Evolutionary conservation across 2,113 vertebrate species (phyloP).

Genomic region (Cairina moschata): DNA sequence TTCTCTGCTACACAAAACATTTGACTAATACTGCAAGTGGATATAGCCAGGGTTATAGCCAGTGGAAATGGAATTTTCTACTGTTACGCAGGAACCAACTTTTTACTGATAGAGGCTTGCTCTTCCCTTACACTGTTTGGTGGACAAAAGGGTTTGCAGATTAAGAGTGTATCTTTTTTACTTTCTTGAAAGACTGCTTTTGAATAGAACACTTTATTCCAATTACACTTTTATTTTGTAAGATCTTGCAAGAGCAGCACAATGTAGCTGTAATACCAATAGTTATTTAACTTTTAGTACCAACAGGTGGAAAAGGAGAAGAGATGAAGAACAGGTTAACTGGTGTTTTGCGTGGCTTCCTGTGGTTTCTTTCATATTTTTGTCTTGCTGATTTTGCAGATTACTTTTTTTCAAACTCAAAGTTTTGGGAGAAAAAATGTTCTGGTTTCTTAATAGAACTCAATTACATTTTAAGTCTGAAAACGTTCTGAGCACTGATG

Average conservation of each 20-base stretch:
- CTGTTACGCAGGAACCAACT: rapidly evolving
- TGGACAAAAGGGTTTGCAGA: neutral
- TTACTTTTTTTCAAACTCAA: neutral
- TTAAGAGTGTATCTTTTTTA: neutral
- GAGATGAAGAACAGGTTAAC: neutral
- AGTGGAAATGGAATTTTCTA: neutral
- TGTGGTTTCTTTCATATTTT: neutral
- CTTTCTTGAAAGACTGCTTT: neutral
- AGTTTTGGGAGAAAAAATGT: neutral
- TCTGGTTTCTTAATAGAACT: neutral
- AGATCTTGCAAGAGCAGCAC: neutral
- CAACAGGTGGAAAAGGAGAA: neutral
- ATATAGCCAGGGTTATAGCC: neutral
- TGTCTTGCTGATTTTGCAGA: neutral
- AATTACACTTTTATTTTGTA: neutral
- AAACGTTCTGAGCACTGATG: neutral
- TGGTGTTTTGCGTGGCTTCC: neutral
- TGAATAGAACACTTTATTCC: neutral
- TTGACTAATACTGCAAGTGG: neutral
- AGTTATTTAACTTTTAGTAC: neutral
- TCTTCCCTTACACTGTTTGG: neutral
- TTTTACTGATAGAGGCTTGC: neutral
- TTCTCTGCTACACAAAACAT: neutral
- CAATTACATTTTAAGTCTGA: neutral
- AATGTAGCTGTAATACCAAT: neutral